phyloP scores from a whole-genome alignment of 2,888 invertebrate species.

The Sthenelais limicola region DNA sequence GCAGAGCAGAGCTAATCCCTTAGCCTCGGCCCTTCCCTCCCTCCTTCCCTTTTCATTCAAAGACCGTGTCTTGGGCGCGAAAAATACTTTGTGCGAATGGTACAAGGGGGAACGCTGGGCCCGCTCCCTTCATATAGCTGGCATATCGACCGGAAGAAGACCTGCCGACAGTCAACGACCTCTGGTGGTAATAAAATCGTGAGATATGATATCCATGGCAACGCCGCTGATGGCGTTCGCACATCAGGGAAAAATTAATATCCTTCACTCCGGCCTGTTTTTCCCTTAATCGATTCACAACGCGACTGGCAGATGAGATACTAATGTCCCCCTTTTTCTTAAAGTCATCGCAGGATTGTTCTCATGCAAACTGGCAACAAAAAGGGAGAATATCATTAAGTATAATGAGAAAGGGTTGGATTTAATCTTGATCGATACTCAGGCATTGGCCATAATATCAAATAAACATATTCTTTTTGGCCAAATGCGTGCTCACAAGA shows the following conservation, averaged over 20 bases:
- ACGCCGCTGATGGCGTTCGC: not conserved
- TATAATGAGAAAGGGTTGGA: constrained; percentile 30
- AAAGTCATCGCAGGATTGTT: constrained; percentile 34
- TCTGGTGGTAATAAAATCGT: constrained; percentile 14
- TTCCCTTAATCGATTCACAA: constrained; percentile 24
- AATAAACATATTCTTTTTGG: too few relatives aligned
- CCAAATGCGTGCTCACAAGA: too few relatives aligned
- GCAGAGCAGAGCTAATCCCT: constrained; percentile 21
- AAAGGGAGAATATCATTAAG: constrained; percentile 36
- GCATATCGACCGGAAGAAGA: too few relatives aligned
- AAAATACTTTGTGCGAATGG: not conserved
- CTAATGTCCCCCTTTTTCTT: constrained; percentile 32
- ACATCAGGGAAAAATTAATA: not conserved
- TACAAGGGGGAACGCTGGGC: not conserved
- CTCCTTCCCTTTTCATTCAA: not conserved
- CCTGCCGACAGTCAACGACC: not conserved
- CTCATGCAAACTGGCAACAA: constrained; percentile 34
- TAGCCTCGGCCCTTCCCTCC: not conserved
- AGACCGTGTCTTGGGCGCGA: not conserved
- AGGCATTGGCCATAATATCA: not conserved
- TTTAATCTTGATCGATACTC: constrained; percentile 34
- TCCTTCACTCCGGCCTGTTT: not conserved
- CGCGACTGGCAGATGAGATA: constrained; percentile 8
- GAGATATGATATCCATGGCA: constrained; percentile 32
- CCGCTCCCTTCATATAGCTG: not conserved